Base-by-base conservation (phyloP, 2,888 invertebrate genomes). In the Coelogynopora nodosa region DNA sequence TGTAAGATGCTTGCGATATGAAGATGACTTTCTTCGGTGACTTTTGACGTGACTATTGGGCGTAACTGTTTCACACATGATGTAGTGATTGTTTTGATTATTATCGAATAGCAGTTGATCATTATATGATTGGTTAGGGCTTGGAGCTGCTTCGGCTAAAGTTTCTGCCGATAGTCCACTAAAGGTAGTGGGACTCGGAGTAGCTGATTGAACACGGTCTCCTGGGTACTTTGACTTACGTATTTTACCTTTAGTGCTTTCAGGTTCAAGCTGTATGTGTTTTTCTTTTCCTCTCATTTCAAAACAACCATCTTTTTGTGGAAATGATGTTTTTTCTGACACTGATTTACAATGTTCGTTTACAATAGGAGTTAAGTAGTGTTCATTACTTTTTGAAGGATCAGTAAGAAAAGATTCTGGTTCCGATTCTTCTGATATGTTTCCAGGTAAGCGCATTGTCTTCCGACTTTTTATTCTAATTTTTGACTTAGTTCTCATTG, bases 121-220 rank as follows among this genome's bases (percentile, higher is more conserved):
- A 5, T 74, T 5, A 23, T 26, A 5, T n/a, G 5, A 5, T 5
- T 10, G 5, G 23, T 13, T 26, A 5, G 23, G 5, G 23, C 10
- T 74, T 13, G 74, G 74, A n/a, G 74, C 74, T 5, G 74, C 74
- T 23, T 74, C 74, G 5, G 74, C 74, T 74, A 74, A 74, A n/a
- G 74, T 74, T 2, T 74, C 23, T 74, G 5, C 74, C 23, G 74
- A 74, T 5, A 23, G 18, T 23, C 74, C 74, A 26, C 74, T 74
- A 26, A 13, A 74, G 2, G 74, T 74, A n/a, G 74, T 13, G 5
- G 74, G 74, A 23, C 74, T 74, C 2, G 74, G 10, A 74, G 74
- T 74, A 13, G 18, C 5, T 49, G 49, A 5, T 18, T 49, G 10
- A 5, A 13, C 49, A 5, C 74, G 5, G 74, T 13, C 5, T 2